phyloP scores from a whole-genome alignment of 2,888 invertebrate species.

The Endotricha flammealis region DNA sequence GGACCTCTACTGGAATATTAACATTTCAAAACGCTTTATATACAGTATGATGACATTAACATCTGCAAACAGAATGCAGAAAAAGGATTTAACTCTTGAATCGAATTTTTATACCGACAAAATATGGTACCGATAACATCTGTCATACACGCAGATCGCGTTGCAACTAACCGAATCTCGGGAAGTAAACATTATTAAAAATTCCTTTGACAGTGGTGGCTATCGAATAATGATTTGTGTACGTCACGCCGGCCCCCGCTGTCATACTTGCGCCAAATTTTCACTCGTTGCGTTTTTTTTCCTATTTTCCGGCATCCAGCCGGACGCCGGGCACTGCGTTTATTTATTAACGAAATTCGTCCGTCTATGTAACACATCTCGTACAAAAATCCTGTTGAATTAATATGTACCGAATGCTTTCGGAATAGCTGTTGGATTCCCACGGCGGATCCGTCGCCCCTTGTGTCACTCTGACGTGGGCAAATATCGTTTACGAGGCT shows the following conservation, averaged over 20 bases:
- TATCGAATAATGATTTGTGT: constrained; percentile 70
- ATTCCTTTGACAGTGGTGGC: constrained; percentile 67
- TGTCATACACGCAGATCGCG: constrained; percentile 45
- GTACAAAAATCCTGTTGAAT: constrained; percentile 11
- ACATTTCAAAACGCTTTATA: too few relatives aligned
- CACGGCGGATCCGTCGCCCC: constrained; percentile 17
- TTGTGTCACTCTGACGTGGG: constrained; percentile 42
- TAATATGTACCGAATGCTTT: constrained; percentile 32
- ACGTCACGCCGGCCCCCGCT: constrained; percentile 57
- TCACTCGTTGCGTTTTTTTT: constrained; percentile 51
- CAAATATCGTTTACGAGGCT: constrained; percentile 64
- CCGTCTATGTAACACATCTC: constrained; percentile 59
- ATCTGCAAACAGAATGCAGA: constrained; percentile 40
- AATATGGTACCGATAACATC: constrained; percentile 34
- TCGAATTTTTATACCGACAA: constrained; percentile 28
- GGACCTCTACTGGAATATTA: too few relatives aligned
- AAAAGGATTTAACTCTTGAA: constrained; percentile 41
- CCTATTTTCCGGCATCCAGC: constrained; percentile 56
- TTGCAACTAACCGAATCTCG: constrained; percentile 49
- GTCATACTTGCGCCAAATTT: constrained; percentile 75
- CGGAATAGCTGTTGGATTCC: constrained; percentile 37
- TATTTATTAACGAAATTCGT: constrained; percentile 78
- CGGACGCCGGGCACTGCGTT: constrained; percentile 65
- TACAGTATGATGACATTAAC: too few relatives aligned
- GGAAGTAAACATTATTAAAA: constrained; percentile 67